Evolutionary conservation across 92 coral and sea anemone species (phyloP).

Genomic region (Actinostola sp.): DNA sequence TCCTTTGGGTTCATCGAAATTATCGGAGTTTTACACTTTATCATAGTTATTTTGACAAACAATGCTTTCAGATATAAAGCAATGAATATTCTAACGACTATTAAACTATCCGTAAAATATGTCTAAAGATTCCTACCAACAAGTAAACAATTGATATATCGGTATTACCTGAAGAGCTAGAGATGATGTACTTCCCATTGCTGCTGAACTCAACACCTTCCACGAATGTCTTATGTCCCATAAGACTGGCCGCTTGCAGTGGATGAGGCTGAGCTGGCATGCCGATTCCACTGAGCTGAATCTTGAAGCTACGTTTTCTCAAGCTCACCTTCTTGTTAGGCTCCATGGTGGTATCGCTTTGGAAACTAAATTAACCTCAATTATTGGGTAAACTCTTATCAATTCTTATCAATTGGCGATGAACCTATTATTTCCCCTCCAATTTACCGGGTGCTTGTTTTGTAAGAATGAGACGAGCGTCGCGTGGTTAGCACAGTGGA

Average conservation of each 20-base stretch:
- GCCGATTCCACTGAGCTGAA: slow-evolving; percentile 53
- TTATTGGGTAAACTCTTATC: slow-evolving; percentile 29
- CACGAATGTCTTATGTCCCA: slow-evolving; percentile 86
- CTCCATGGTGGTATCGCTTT: slow-evolving; percentile 32
- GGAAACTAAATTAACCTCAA: slow-evolving; percentile 30
- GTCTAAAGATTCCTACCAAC: too few relatives aligned
- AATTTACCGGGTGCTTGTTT: slow-evolving; percentile 29
- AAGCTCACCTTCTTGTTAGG: slow-evolving; percentile 33
- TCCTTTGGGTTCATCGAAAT: background rate
- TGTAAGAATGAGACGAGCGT: slow-evolving; percentile 9
- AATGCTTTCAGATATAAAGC: too few relatives aligned
- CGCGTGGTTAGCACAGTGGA: slow-evolving; percentile 16
- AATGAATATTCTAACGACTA: too few relatives aligned
- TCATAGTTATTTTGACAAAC: too few relatives aligned
- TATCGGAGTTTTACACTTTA: background rate
- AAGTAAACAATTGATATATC: background rate
- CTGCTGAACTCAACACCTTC: slow-evolving; percentile 96
- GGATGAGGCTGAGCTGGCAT: slow-evolving; percentile 71
- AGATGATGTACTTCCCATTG: slow-evolving; percentile 94
- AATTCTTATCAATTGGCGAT: slow-evolving; percentile 20
- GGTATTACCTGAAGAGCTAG: slow-evolving; percentile 88
- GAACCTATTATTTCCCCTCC: slow-evolving; percentile 5
- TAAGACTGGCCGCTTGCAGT: slow-evolving; percentile 82
- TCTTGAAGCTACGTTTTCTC: slow-evolving; percentile 63
- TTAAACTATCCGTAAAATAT: too few relatives aligned